A percentile compares a stretch with the other conserved stretches of the same genome.
Evolutionary conservation across 1,140 invertebrate genomes (phyloP).

Genomic region (Drosophila kepulauana): DNA sequence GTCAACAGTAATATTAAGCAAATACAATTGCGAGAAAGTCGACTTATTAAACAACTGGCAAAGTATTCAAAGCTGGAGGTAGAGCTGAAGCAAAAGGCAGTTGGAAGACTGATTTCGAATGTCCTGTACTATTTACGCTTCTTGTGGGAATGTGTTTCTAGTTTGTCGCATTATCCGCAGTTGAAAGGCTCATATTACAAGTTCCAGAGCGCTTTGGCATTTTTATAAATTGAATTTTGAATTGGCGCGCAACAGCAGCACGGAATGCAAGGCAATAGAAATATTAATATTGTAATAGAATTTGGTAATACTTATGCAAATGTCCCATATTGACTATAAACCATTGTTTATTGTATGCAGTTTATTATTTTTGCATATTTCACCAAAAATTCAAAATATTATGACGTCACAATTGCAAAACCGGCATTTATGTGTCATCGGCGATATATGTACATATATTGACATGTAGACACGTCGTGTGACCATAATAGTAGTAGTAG

Average conservation of each 20-base stretch:
- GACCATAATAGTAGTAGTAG: too few species aligned
- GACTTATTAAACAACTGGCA: neutral
- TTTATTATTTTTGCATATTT: too few species aligned
- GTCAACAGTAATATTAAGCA: neutral
- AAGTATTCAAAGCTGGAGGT: neutral
- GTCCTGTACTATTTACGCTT: neutral
- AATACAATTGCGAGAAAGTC: constrained; percentile 1
- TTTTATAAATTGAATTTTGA: neutral
- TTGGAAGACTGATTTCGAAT: neutral
- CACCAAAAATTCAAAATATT: neutral
- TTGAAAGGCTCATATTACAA: neutral
- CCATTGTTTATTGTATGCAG: too few species aligned
- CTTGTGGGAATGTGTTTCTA: constrained; percentile 29
- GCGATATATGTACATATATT: too few species aligned
- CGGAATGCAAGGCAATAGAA: too few species aligned
- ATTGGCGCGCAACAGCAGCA: neutral
- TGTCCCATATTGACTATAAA: too few species aligned
- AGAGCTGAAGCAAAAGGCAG: neutral
- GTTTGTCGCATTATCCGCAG: neutral
- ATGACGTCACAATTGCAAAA: neutral
- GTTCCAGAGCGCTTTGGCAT: neutral
- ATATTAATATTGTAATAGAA: too few species aligned
- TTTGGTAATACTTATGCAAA: too few species aligned
- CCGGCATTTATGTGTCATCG: neutral
- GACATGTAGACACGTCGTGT: too few species aligned